A percentile compares a stretch with the other conserved stretches of the same genome.
Conservation (phyloP, 37 sponge, comb jelly and placozoan genomes). For the Halisarca cf. caerulea region DNA sequence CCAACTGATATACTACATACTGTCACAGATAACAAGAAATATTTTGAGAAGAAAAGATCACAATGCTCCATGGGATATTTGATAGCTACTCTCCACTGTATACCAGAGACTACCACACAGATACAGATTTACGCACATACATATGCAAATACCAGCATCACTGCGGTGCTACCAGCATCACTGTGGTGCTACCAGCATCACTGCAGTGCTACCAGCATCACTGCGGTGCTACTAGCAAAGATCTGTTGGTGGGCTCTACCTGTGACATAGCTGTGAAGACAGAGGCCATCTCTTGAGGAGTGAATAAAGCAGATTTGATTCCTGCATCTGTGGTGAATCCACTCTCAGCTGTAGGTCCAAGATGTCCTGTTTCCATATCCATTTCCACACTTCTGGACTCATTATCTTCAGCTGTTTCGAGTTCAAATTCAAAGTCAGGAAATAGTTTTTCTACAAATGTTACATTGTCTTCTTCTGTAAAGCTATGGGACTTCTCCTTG, state of each 20-base stretch:
- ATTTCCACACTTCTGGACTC: background rate
- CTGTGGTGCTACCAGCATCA: no score
- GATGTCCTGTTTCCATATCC: background rate
- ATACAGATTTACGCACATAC: background rate
- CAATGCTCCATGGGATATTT: no score
- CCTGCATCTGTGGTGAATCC: background rate
- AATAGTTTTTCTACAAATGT: constrained; percentile 41
- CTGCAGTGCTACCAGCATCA: no score
- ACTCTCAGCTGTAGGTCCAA: background rate
- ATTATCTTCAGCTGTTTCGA: constrained; percentile 7
- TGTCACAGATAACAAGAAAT: no score
- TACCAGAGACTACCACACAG: no score
- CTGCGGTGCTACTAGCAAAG: no score
- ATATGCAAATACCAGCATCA: no score
- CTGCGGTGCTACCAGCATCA: no score
- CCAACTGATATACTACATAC: no score
- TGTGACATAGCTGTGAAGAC: background rate
- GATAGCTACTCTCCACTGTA: no score
- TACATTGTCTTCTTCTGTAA: constrained; percentile 33
- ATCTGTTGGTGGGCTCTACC: no score
- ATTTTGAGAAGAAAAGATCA: no score
- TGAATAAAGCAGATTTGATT: background rate
- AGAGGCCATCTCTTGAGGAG: background rate
- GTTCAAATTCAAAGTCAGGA: constrained; percentile 50
- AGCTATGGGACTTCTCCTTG: constrained; percentile 43